These are phyloP conservation scores for Drosophila demipolita DNA, from an alignment of 2,888 invertebrate species.

Conservation along the genomic window DNA sequence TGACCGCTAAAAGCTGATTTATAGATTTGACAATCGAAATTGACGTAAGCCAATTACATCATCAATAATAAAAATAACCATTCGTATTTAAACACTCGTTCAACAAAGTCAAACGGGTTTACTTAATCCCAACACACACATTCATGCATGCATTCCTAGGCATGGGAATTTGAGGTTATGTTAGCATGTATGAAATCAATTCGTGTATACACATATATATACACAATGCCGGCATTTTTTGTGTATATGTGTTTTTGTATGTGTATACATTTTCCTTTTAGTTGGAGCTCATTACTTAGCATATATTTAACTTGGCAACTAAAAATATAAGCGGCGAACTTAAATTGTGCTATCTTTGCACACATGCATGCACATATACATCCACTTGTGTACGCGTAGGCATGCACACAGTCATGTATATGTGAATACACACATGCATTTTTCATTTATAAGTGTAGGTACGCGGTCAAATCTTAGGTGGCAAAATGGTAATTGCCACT, in stretches of 20 bases:
- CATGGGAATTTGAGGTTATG: constrained; percentile 52
- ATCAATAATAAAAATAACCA: constrained; percentile 49
- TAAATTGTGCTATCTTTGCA: constrained; percentile 43
- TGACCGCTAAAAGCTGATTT: constrained; percentile 27
- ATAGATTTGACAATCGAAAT: constrained; percentile 34
- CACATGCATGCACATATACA: constrained; percentile 14
- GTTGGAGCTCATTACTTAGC: constrained; percentile 16
- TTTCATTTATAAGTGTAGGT: constrained; percentile 19
- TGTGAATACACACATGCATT: constrained; percentile 28
- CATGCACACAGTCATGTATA: constrained; percentile 6
- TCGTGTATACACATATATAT: constrained; percentile 31
- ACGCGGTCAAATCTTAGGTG: constrained; percentile 33
- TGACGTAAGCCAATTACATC: constrained; percentile 69
- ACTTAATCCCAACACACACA: constrained; percentile 42
- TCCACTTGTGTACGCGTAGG: constrained; percentile 11
- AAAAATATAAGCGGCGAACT: constrained; percentile 50
- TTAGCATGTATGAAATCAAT: constrained; percentile 53
- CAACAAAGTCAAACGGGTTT: constrained; percentile 71
- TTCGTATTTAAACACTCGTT: constrained; percentile 53
- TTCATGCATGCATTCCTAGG: constrained; percentile 12
- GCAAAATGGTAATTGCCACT: constrained; percentile 51
- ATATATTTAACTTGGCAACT: constrained; percentile 39
- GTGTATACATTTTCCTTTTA: constrained; percentile 4
- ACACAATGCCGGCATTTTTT: constrained; percentile 63
- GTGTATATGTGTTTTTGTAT: constrained; percentile 13